Conservation (phyloP, 1,140 invertebrate genomes). For the Sinella curviseta region DNA sequence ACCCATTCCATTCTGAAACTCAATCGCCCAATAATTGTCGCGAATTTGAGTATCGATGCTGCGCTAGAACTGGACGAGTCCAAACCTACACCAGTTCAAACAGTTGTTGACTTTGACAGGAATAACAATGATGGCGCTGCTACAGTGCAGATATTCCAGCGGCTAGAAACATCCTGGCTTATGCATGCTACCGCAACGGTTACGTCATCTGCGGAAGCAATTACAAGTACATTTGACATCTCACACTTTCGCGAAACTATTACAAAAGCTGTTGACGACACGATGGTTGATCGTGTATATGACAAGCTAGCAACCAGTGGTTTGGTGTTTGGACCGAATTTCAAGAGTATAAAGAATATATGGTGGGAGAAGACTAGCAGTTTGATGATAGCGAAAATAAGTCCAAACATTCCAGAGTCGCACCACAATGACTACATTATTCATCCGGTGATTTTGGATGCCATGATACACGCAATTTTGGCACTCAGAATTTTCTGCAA, state of each 20-base stretch:
- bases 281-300: slow-evolving; percentile 5
- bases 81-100: not conserved
- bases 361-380: not conserved
- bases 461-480: slow-evolving; percentile 17
- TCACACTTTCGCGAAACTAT: not conserved
- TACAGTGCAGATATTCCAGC: not conserved
- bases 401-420: not conserved
- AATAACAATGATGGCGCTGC: not conserved
- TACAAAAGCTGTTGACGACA: not conserved
- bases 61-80: not conserved
- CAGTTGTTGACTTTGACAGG: not conserved
- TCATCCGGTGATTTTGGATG: slow-evolving; percentile 2
- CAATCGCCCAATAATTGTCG: not conserved
- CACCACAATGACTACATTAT: slow-evolving; percentile 16
- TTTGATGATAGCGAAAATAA: not conserved
- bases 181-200: not conserved
- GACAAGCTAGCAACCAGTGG: slow-evolving; percentile 25
- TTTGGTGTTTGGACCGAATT: slow-evolving; percentile 22
- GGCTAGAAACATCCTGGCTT: not conserved
- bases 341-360: not conserved
- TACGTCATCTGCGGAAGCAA: not conserved
- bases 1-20: not conserved
- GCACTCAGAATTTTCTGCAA: not conserved
- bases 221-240: not conserved
- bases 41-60: slow-evolving; percentile 3